Evolutionary conservation across 2,888 invertebrate species (phyloP), one percentile per base, ranked within the genome.

Genomic region (Mycogona germanica): DNA sequence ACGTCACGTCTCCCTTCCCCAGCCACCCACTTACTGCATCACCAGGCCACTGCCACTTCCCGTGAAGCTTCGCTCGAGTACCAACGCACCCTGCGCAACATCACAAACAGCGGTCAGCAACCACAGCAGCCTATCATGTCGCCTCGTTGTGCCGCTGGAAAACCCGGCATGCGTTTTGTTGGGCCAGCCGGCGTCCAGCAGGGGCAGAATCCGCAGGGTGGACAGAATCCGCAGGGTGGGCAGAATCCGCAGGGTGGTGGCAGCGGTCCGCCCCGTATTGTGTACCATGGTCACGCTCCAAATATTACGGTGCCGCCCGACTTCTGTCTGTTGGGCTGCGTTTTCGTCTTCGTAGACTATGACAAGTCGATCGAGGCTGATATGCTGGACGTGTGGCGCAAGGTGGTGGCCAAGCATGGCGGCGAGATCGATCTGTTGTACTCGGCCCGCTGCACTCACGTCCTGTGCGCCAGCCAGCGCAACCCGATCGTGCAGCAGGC

Each of bases 401-500:
- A 60, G 63, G 67, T 68, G 54, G 54, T 91, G 51, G 77, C 78
- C 55, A 78, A 83, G 57, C 80, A 84, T 68, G 91, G 91, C 7
- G 95, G 93, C 3, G 88, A 92, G 66, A 80, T 95, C 35, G 92
- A 92, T 68, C 73, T 79, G 1, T 78, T 80, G 47, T 93, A 93
- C 72, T 83, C 86, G 65, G 79, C 81, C 12, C 76, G 87, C 32
- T 87, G 92, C 44, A 95, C 96, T 1, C 96, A 96, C 70, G 82
- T 96, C 32, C 73, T 97, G 30, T 89, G 92, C 66, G 84, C 88
- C 63, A 87, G 88, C 17, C 92, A 92, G 72, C 79, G 84, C 23
- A 88, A 89, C 67, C 87, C 91, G 21, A 82, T 87, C 48, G 92
- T 91, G 12, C 87, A 88, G 78, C 87, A 92, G 72, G 76, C 75